These are phyloP conservation scores for Plutomurus gul DNA, from an alignment of 1,140 invertebrate genomes.

Conservation along the genomic window DNA sequence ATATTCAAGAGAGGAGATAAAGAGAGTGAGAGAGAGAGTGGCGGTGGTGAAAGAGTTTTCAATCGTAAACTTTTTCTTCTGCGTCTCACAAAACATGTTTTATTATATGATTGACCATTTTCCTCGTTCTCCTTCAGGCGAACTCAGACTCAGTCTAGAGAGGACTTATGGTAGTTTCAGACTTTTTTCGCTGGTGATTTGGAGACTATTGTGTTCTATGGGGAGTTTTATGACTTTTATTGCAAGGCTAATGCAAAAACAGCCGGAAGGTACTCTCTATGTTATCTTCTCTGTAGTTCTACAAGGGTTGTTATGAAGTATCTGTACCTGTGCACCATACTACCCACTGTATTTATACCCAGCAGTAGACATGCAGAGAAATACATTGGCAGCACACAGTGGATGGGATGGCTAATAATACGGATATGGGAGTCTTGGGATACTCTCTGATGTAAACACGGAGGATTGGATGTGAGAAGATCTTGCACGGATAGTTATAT, in stretches of 20 bases:
- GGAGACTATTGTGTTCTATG: constrained; percentile 29
- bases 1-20: neutral
- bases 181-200: constrained; percentile 31
- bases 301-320: too few species aligned
- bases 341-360: too few species aligned
- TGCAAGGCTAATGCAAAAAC: constrained; percentile 16
- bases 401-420: constrained; percentile 1
- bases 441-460: constrained; percentile 8
- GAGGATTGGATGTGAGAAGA: constrained; percentile 1
- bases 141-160: neutral
- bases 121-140: neutral
- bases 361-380: too few species aligned
- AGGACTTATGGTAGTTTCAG: neutral
- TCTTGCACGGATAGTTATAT: too few species aligned
- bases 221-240: constrained; percentile 33
- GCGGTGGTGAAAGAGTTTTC: neutral
- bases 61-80: constrained; percentile 24
- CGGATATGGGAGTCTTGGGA: constrained; percentile 14
- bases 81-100: constrained; percentile 18
- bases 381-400: too few species aligned
- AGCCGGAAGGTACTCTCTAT: neutral
- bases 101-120: constrained; percentile 36
- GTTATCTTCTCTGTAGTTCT: too few species aligned
- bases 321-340: too few species aligned
- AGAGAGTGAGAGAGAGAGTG: neutral